phyloP scores from a whole-genome alignment of 1,140 invertebrate species.

The Bactericera cockerelli region DNA sequence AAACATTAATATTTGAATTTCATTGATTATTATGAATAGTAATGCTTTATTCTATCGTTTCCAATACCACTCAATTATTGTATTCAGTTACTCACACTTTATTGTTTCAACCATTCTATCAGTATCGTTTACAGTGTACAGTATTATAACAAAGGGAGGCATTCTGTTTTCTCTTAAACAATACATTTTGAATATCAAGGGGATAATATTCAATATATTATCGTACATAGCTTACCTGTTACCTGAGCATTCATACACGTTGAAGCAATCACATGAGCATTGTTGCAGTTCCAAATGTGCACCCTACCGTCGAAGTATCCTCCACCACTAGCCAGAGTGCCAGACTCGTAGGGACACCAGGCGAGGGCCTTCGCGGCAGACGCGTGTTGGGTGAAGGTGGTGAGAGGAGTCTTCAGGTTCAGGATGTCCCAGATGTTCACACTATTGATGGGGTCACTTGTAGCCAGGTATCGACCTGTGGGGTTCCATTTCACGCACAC shows the following conservation, averaged over 20 bases:
- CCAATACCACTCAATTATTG: too few relatives aligned
- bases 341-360: neutral
- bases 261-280: neutral
- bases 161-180: too few relatives aligned
- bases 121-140: too few relatives aligned
- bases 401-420: neutral
- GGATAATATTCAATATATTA: too few relatives aligned
- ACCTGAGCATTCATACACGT: neutral
- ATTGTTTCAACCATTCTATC: too few relatives aligned
- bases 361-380: neutral
- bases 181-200: too few relatives aligned
- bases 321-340: neutral
- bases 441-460: neutral
- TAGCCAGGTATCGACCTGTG: neutral
- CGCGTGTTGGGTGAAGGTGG: neutral
- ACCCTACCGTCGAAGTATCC: conserved; percentile 1
- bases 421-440: neutral
- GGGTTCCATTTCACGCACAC: neutral
- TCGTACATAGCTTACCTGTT: too few relatives aligned
- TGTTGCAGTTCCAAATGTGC: neutral
- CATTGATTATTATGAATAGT: too few relatives aligned
- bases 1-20: too few relatives aligned
- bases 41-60: too few relatives aligned
- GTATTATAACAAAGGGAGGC: too few relatives aligned
- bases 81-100: too few relatives aligned